Evolutionary conservation across 1,140 invertebrate species (phyloP), one percentile per base, ranked within the genome.

Genomic region (Zaprionus tsacasi): DNA sequence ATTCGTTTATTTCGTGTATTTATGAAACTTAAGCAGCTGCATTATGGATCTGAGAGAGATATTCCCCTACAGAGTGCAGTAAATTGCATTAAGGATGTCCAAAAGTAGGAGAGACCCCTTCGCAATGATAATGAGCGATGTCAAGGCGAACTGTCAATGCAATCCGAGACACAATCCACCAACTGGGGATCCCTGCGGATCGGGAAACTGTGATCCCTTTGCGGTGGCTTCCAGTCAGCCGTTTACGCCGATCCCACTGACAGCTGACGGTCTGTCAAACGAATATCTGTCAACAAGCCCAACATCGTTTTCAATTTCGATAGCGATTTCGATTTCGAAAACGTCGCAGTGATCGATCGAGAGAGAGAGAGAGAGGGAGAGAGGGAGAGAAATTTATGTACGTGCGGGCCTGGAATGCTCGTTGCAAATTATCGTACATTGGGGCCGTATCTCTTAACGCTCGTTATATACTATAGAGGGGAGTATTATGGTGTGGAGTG

Each of bases 301-400:
- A 76, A 87, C 86, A 81, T 82, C 79, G 76, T 71, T 86, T 86
- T 82, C 83, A 88, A 86, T 88, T 86, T 87, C 76, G 83, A 57
- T 55, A 33, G 65, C 77, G 57, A 72, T 88, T 86, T 87, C 76
- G 83, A 57, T 55, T 65, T 70, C 77, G 52, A 72, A 76, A 81
- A 81, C 76, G 76, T 70, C 79, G 33, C 10, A 72, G 71, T 68
- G 76, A 68, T 54, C 68, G 35, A 21, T 30, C 27, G 27, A 30
- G 27, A 30, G 27, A n/a, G n/a, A n/a, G n/a, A n/a, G n/a, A 27
- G 25, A 27, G 25, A 27, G 25, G 4, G 25, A 27, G 25, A 30
- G 27, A 30, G 27, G 6, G 27, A 27, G 21, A 30, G 30, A 63
- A 75, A 78, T 78, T 78, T 69, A 78, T 78, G 76, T 69, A 40